A percentile compares a stretch with the other conserved stretches of the same genome.
These are phyloP conservation scores for Centroberyx gerrardi DNA, from an alignment of 2,797 vertebrate genomes.

Conservation along the genomic window DNA sequence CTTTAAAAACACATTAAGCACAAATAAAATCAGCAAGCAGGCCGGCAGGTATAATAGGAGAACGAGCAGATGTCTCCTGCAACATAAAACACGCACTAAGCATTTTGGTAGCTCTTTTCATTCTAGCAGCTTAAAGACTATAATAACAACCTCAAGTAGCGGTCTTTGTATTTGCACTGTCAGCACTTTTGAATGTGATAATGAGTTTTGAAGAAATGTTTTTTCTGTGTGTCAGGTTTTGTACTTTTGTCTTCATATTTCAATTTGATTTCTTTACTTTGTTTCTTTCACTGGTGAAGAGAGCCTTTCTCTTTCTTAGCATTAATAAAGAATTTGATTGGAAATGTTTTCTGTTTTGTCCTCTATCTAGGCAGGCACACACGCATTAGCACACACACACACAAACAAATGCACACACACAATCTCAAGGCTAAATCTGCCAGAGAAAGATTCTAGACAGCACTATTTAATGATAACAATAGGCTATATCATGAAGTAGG, in stretches of 20 bases:
- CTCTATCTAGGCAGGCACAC: too few species aligned
- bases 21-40: conserved; percentile 19
- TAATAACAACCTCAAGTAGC: conserved; percentile 57
- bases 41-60: conserved; percentile 30
- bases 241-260: background rate
- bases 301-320: too few species aligned
- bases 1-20: background rate
- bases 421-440: too few species aligned
- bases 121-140: conserved; percentile 50
- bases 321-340: too few species aligned
- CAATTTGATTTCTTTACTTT: background rate
- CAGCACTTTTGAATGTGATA: conserved; percentile 58
- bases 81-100: conserved; percentile 51
- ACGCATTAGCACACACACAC: background rate
- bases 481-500: background rate
- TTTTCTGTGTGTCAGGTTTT: conserved; percentile 11
- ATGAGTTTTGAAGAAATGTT: conserved; percentile 38
- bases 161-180: conserved; percentile 59
- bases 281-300: too few species aligned
- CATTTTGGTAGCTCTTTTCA: conserved; percentile 47
- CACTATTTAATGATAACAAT: background rate
- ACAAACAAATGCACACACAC: background rate
- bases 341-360: too few species aligned
- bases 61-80: conserved; percentile 2
- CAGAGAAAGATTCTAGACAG: too few species aligned